Percentiles rank a stretch among this genome's conserved stretches.
Evolutionary conservation across 1,140 invertebrate genomes (phyloP).

Genomic region (Galleria mellonella): DNA sequence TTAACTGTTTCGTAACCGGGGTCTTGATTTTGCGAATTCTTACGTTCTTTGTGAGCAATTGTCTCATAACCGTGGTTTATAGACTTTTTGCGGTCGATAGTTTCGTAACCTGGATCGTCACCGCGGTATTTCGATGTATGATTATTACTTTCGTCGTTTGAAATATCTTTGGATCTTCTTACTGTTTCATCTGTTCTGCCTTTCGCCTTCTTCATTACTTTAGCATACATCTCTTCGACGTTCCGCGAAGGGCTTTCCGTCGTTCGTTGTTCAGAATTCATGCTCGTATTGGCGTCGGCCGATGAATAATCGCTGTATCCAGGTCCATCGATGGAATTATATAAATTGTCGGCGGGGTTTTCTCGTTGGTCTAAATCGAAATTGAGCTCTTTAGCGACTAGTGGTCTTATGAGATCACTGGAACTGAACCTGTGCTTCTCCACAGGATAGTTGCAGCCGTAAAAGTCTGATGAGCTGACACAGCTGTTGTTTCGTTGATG

Average conservation of each 20-base stretch:
- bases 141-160: conserved; percentile 21
- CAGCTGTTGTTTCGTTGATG: conserved; percentile 73
- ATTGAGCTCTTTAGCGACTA: conserved; percentile 64
- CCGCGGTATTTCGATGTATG: conserved; percentile 33
- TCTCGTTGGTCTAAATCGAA: conserved; percentile 57
- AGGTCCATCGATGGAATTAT: conserved; percentile 65
- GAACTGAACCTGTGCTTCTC: conserved; percentile 71
- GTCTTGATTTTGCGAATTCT: conserved; percentile 62
- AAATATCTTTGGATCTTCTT: conserved; percentile 35
- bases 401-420: conserved; percentile 56
- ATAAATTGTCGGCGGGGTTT: conserved; percentile 47
- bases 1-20: conserved; percentile 80
- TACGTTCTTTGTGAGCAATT: conserved; percentile 61
- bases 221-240: conserved; percentile 91
- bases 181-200: conserved; percentile 36
- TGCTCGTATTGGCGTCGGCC: conserved; percentile 48
- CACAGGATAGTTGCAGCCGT: conserved; percentile 72
- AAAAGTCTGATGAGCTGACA: conserved; percentile 72
- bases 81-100: conserved; percentile 60
- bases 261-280: conserved; percentile 75
- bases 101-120: conserved; percentile 73
- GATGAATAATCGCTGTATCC: conserved; percentile 46
- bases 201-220: conserved; percentile 83
- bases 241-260: conserved; percentile 78
- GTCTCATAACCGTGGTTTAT: conserved; percentile 71